phyloP scores from a whole-genome alignment of 2,888 invertebrate species.

The Asteroscopus sphinx region DNA sequence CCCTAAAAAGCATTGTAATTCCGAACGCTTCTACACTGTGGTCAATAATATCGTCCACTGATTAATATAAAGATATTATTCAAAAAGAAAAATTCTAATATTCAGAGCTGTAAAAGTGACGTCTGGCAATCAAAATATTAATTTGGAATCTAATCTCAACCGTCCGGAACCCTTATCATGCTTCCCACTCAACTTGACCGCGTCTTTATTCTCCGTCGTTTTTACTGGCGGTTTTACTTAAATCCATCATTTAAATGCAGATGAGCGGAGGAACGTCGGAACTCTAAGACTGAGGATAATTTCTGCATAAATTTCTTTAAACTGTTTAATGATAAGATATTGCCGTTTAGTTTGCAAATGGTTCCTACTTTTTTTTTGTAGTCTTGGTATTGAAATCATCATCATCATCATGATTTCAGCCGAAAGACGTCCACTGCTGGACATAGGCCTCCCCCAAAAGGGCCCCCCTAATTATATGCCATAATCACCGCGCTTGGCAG shows the following conservation, averaged over 20 bases:
- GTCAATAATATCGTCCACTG: too few relatives aligned
- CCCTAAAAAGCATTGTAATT: too few relatives aligned
- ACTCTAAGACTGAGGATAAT: conserved; percentile 62
- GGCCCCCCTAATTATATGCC: too few relatives aligned
- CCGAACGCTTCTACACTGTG: too few relatives aligned
- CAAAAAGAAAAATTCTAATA: not conserved
- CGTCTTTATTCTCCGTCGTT: conserved; percentile 60
- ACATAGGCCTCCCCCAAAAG: too few relatives aligned
- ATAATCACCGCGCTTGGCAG: too few relatives aligned
- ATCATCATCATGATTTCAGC: too few relatives aligned
- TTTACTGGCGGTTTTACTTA: conserved; percentile 77
- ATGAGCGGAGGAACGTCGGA: conserved; percentile 65
- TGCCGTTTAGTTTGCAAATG: conserved; percentile 2
- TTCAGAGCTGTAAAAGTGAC: not conserved
- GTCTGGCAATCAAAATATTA: not conserved
- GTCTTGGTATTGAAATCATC: too few relatives aligned
- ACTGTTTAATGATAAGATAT: conserved; percentile 31
- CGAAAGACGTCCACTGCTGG: too few relatives aligned
- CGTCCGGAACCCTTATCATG: conserved; percentile 12
- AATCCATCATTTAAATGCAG: conserved; percentile 85
- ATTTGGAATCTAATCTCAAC: conserved; percentile 6
- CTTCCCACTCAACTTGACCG: conserved; percentile 7
- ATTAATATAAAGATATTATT: too few relatives aligned
- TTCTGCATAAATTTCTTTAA: conserved; percentile 57
- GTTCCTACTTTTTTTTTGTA: conserved; percentile 7